Percentiles rank a stretch among this genome's conserved stretches.
Evolutionary conservation across 2,113 vertebrate species (phyloP).

Genomic region (Crotalus tigris): DNA sequence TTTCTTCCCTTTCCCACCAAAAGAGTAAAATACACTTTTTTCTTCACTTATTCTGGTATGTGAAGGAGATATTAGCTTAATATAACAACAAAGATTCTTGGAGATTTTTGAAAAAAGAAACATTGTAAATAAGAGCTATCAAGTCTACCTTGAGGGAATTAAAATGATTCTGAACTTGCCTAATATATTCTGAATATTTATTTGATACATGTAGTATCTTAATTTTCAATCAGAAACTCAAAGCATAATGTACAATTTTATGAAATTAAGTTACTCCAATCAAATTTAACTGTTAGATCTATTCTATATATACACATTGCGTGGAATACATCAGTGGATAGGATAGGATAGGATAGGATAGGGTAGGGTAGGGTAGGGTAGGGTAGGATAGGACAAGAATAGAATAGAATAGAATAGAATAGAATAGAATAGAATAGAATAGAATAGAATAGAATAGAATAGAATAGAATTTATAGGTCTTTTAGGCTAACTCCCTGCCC

Average conservation of each 20-base stretch:
- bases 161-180: neutral
- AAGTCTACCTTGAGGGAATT: neutral
- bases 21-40: neutral
- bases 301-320: neutral
- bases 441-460: too few relatives aligned
- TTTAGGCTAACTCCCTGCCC: too few relatives aligned
- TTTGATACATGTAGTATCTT: neutral
- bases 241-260: neutral
- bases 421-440: too few relatives aligned
- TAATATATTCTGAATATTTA: neutral
- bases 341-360: neutral
- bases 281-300: neutral
- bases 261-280: neutral
- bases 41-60: neutral
- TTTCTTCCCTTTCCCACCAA: neutral
- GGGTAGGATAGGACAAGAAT: too few relatives aligned
- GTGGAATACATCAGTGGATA: neutral
- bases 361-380: neutral
- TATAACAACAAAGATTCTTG: neutral
- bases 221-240: neutral
- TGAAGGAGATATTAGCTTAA: neutral
- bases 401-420: too few relatives aligned
- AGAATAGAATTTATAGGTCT: too few relatives aligned
- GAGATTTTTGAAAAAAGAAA: neutral
- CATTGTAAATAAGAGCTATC: neutral